phyloP scores from a whole-genome alignment of 2,888 invertebrate genomes.

The Sycophila texana region DNA sequence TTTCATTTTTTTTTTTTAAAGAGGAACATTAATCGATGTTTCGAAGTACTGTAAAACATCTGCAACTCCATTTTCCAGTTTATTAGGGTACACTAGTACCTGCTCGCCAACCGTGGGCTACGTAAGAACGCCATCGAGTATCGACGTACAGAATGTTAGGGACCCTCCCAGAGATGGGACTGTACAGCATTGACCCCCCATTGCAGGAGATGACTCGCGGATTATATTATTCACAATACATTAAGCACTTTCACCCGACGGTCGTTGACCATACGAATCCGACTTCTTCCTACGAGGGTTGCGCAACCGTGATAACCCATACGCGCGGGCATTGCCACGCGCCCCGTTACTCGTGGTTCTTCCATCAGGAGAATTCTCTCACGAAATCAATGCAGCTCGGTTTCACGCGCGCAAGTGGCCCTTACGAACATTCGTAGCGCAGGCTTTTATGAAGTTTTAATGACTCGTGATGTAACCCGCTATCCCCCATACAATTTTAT shows the following conservation, averaged over 20 bases:
- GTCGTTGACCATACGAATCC: slow-evolving; percentile 25
- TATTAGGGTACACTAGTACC: neutral
- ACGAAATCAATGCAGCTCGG: slow-evolving; percentile 45
- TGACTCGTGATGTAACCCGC: slow-evolving; percentile 20
- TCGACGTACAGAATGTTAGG: neutral
- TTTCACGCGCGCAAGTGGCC: slow-evolving; percentile 41
- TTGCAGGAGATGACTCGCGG: slow-evolving; percentile 65
- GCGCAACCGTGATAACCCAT: slow-evolving; percentile 12
- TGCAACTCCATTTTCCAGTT: too few relatives aligned
- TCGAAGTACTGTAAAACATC: too few relatives aligned
- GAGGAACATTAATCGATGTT: too few relatives aligned
- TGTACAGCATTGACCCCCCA: neutral
- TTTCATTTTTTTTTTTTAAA: too few relatives aligned
- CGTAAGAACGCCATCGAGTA: slow-evolving; percentile 15
- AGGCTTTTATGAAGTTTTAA: slow-evolving; percentile 48
- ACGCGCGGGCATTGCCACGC: neutral
- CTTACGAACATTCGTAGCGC: neutral
- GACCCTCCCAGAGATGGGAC: neutral
- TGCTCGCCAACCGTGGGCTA: neutral
- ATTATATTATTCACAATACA: slow-evolving; percentile 75
- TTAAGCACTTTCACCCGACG: slow-evolving; percentile 69
- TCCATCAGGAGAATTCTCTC: slow-evolving; percentile 4
- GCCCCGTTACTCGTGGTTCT: too few relatives aligned
- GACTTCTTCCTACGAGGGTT: slow-evolving; percentile 5
- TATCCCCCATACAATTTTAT: neutral